Conservation (phyloP, 2,888 invertebrate species). For the Masnerella sp. region DNA sequence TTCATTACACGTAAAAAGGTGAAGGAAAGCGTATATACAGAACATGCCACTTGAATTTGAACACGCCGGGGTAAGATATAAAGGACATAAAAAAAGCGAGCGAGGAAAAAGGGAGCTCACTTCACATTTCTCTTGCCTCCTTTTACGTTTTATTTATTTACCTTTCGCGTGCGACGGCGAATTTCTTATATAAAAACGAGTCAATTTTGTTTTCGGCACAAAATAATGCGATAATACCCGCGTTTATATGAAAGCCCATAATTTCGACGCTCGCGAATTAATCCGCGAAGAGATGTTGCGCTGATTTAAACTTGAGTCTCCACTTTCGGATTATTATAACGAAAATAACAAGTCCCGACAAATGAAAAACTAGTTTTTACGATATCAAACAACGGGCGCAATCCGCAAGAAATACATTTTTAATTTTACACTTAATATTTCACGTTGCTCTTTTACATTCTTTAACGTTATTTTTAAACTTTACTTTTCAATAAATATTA, state of each 20-base stretch:
- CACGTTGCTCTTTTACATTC: too few relatives aligned
- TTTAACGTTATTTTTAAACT: too few relatives aligned
- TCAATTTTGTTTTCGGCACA: conserved; percentile 19
- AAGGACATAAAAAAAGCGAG: conserved; percentile 34
- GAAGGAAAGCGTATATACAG: conserved; percentile 52
- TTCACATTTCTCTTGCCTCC: conserved; percentile 39
- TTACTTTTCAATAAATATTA: too few relatives aligned
- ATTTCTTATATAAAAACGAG: conserved; percentile 22
- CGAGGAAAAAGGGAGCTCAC: conserved; percentile 13
- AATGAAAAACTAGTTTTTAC: too few relatives aligned
- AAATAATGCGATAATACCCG: conserved; percentile 18
- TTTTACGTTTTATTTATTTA: conserved; percentile 31
- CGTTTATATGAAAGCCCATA: conserved; percentile 5
- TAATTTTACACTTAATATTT: too few relatives aligned
- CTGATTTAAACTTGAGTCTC: too few relatives aligned
- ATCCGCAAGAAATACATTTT: too few relatives aligned
- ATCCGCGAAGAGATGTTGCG: conserved; percentile 7
- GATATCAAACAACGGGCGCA: too few relatives aligned
- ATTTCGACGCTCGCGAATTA: neutral
- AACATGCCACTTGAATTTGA: conserved; percentile 55
- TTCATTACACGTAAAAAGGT: conserved; percentile 54
- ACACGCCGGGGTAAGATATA: conserved; percentile 48
- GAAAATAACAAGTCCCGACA: conserved; percentile 12
- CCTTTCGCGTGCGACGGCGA: conserved; percentile 7
- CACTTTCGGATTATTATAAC: too few relatives aligned